phyloP scores from a whole-genome alignment of 2,888 invertebrate species.

The Hemithea aestivaria region DNA sequence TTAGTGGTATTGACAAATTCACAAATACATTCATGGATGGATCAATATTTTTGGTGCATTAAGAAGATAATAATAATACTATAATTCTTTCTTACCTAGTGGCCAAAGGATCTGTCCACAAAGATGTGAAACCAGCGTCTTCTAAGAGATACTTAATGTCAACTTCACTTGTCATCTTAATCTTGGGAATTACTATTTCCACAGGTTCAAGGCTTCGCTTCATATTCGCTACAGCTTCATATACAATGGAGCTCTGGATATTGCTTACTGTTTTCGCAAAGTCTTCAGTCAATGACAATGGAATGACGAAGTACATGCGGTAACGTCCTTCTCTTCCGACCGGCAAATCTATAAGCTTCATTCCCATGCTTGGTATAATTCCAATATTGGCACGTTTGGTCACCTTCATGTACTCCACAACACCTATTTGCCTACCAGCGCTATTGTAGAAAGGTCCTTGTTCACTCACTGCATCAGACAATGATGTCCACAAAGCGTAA shows the following conservation, averaged over 20 bases:
- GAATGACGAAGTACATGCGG: conserved; percentile 20
- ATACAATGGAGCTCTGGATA: background rate
- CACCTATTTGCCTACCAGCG: conserved; percentile 24
- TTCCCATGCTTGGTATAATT: conserved; percentile 4
- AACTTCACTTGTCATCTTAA: conserved; percentile 23
- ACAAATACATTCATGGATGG: too few species aligned
- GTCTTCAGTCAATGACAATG: too few species aligned
- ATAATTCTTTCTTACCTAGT: conserved; percentile 29
- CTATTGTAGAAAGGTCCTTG: conserved; percentile 26
- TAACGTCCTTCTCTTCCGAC: conserved; percentile 25
- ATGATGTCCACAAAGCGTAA: conserved; percentile 29
- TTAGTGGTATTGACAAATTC: too few species aligned
- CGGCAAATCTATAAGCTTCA: conserved; percentile 27
- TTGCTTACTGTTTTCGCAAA: too few species aligned
- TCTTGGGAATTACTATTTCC: conserved; percentile 30
- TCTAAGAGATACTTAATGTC: conserved; percentile 27
- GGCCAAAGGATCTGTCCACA: conserved; percentile 27
- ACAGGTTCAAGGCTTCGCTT: conserved; percentile 18
- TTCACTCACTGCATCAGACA: conserved; percentile 22
- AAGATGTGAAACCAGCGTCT: conserved; percentile 22
- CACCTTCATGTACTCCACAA: conserved; percentile 30
- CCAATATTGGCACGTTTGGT: conserved; percentile 20
- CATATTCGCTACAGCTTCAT: conserved; percentile 17
- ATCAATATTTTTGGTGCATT: too few species aligned
- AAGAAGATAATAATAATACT: conserved; percentile 2